Base-by-base conservation (phyloP, 2,797 vertebrate genomes). In the Mormyrus proboscirostris region DNA sequence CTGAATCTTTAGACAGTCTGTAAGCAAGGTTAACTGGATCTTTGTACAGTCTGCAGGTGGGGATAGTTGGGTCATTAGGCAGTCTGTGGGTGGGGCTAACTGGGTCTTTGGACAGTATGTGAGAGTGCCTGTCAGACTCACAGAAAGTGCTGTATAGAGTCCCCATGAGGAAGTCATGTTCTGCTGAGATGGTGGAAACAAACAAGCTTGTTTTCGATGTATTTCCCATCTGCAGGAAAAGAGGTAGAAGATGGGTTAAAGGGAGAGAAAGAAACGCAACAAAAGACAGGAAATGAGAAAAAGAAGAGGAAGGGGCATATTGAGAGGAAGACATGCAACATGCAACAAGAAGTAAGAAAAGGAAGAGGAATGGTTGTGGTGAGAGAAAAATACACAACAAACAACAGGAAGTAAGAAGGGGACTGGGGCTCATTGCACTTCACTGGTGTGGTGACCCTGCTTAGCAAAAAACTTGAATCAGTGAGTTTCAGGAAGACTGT, bases 151-250 rank as follows among this genome's bases (percentile, higher is more conserved):
- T 94, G 93, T 97, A 98, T 88, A 97, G 55, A 0, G 93, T 94
- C 89, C 96, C 97, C 94, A 97, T 97, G 92, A 97, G 86, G 92
- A 97, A 90, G 88, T 97, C 97, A 25, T 96, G 92, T 93, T 95
- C 94, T 93, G 96, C 94, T 0, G 96, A 96, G 90, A 97, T 94
- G 90, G 95, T 95, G 91, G 97, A 98, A 91, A 88, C 73, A 92
- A 97, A 96, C 91, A 50, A 91, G 0, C 93, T 93, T 22, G 93
- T 88, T 33, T 96, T 94, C 85, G 97, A 96, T 1, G 38, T 92
- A 93, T 96, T 97, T 94, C 94, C 96, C 97, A 97, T 97, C 97
- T 97, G 73, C 8, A 87, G 25, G 88, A 88, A 83, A 29, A 89
- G 47, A 33, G 85, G 79, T 76, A 89, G n/a, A 82, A 53, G 9